phyloP scores from a whole-genome alignment of 2,113 vertebrate genomes.

The Podarcis cretensis region DNA sequence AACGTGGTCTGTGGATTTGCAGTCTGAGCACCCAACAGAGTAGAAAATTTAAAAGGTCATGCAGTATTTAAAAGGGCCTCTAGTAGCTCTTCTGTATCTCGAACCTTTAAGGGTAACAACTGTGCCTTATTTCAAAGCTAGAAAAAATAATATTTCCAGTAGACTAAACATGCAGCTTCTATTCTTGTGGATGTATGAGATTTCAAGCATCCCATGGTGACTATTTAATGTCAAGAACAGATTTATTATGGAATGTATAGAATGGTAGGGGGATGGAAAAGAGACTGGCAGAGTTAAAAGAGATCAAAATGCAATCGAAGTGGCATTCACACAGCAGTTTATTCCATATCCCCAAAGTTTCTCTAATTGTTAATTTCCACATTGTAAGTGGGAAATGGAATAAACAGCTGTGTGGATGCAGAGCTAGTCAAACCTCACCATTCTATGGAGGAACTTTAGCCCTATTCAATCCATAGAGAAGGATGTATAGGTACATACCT shows the following conservation, averaged over 20 bases:
- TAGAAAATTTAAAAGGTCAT: slow-evolving; percentile 20
- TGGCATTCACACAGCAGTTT: too few species aligned
- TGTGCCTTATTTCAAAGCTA: slow-evolving; percentile 4
- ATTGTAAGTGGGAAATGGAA: too few species aligned
- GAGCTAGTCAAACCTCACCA: neutral
- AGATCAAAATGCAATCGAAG: neutral
- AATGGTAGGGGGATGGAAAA: neutral
- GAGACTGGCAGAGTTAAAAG: neutral
- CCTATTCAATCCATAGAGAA: neutral
- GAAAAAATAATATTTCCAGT: neutral
- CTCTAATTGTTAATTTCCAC: too few species aligned
- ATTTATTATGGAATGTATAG: neutral
- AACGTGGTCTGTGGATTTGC: neutral
- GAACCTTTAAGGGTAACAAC: neutral
- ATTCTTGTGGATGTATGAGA: neutral
- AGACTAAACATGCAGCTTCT: neutral
- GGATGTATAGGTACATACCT: neutral
- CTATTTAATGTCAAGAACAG: slow-evolving; percentile 2
- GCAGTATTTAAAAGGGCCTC: slow-evolving; percentile 12
- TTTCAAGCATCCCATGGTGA: neutral
- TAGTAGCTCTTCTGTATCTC: neutral
- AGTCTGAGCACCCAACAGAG: neutral
- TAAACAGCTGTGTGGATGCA: too few species aligned
- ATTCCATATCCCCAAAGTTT: too few species aligned
- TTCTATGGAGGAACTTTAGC: neutral